Evolutionary conservation across 2,888 invertebrate species (phyloP), one percentile per base, ranked within the genome.

Genomic region (Clepsis dumicolana): DNA sequence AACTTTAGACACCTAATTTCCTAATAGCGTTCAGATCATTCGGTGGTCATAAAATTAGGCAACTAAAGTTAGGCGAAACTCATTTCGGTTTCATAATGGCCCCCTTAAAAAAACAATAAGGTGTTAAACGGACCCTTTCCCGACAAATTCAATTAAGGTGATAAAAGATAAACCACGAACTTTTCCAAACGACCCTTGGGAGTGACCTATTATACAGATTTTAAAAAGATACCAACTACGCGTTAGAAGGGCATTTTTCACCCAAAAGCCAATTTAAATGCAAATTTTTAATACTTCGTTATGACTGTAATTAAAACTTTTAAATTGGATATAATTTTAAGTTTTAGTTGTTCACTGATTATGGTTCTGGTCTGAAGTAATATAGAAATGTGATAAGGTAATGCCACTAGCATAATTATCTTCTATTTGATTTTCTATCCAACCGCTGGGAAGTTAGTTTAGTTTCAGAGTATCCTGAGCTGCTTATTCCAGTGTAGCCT

Each of bases 161-260:
- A 82, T 84, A 80, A 80, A 79, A 84, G 83, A 84, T 85, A 83
- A 81, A 79, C 78, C 82, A 83, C 81, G 81, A 79, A 81, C 79
- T 80, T 77, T 73, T 73, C 72, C 75, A 80, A 77, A 75, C 70
- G 66, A 57, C 75, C 77, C 77, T 75, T 74, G 70, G 70, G 74
- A 57, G 59, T 57, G 44, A 64, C 68, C 68, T 64, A 68, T 64
- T 63, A 62, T 57, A 64, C 52, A 41, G 68, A 63, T 59, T 64
- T 68, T 64, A 52, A 32, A 53, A 52, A 65, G 56, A 44, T 64
- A 25, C 8, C 16, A 56, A 61, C 67, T 59, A 64, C 32, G 63
- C 35, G 48, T 61, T 38, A 44, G 27, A 62, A 59, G 44, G 57
- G 44, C 52, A 50, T 48, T 48, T 62, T 56, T 56, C 16, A n/a